Base-by-base conservation (phyloP, 2,797 vertebrate species). In the Ctenopoma kingsleyae region DNA sequence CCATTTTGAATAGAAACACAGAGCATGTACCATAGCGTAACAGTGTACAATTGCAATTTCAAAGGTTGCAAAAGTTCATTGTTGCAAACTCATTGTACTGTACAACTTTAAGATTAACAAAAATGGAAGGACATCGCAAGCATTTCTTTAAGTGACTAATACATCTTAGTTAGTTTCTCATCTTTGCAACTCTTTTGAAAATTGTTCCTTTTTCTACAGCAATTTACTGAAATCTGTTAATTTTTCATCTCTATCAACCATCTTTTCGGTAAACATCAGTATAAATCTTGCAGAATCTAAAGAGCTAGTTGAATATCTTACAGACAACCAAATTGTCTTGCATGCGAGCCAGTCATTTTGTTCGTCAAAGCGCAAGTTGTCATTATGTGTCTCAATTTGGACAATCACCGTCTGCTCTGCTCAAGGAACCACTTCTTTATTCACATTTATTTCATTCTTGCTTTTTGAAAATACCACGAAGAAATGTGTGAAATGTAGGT, bases 1-100 rank as follows among this genome's bases (percentile, higher is more conserved):
- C 73, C 38, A 66, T 19, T 10, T 40, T 76, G 67, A 69, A 56
- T 69, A 57, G 58, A 72, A 77, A 57, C 38, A 57, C 22, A 48
- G 30, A 16, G 44, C 48, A 22, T 64, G 62, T 15, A 41, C 20
- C 4, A 8, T 25, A 38, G 35, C 27, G 56, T 50, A 36, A 3
- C 30, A 48, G 62, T 71, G 8, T 43, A 16, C 11, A 46, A 11
- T 16, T 15, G 15, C 12, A 40, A 40, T 6, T 1, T 36, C 35
- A 36, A 9, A 30, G 27, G 27, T 30, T 30, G 27, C 27, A 30
- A 36, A 36, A 12, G 35, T 36, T 36, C 12, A 36, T 36, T 12
- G 35, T 36, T 36, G 22, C 46, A 52, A 2, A 54, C 43, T 69
- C 32, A 57, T 48, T 50, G 15, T 67, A 22, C 19, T 47, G 15